These are phyloP conservation scores for Protodeltote pygarga DNA, from an alignment of 2,888 invertebrate genomes.

Conservation along the genomic window DNA sequence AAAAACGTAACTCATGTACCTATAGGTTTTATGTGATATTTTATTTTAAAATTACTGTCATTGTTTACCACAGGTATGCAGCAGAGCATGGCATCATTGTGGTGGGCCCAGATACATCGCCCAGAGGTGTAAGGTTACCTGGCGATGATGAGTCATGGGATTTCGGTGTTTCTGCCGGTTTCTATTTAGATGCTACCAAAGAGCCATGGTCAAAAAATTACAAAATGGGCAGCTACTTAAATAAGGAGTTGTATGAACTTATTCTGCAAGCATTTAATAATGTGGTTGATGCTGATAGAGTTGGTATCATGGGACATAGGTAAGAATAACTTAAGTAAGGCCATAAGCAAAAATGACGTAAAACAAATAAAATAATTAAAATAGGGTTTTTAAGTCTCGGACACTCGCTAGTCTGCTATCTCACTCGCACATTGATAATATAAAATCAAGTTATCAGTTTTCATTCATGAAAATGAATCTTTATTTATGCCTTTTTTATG, in stretches of 20 bases:
- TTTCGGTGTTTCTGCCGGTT: slow-evolving; percentile 98
- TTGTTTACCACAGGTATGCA: slow-evolving; percentile 87
- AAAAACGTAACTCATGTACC: too few relatives aligned
- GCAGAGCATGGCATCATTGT: slow-evolving; percentile 94
- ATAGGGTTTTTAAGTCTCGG: too few relatives aligned
- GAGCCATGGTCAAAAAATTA: slow-evolving; percentile 98
- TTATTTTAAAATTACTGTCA: slow-evolving; percentile 2
- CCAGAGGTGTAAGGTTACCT: slow-evolving; percentile 94
- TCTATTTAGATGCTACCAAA: slow-evolving; percentile 96
- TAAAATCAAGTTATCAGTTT: too few relatives aligned
- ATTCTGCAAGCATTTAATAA: slow-evolving; percentile 91
- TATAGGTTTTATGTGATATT: too few relatives aligned
- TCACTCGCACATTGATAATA: too few relatives aligned
- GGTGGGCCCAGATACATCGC: slow-evolving; percentile 98
- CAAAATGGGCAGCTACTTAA: slow-evolving; percentile 98
- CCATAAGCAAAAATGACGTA: too few relatives aligned
- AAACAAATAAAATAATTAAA: too few relatives aligned
- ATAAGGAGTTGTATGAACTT: slow-evolving; percentile 92
- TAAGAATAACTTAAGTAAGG: slow-evolving; percentile 55
- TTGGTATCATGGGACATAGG: slow-evolving; percentile 94
- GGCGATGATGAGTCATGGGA: slow-evolving; percentile 97
- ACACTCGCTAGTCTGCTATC: too few relatives aligned
- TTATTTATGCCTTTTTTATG: too few relatives aligned
- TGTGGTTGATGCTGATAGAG: slow-evolving; percentile 82
- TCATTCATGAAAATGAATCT: too few relatives aligned